These are phyloP conservation scores for Noctua janthina DNA, from an alignment of 2,888 invertebrate genomes.

Conservation along the genomic window DNA sequence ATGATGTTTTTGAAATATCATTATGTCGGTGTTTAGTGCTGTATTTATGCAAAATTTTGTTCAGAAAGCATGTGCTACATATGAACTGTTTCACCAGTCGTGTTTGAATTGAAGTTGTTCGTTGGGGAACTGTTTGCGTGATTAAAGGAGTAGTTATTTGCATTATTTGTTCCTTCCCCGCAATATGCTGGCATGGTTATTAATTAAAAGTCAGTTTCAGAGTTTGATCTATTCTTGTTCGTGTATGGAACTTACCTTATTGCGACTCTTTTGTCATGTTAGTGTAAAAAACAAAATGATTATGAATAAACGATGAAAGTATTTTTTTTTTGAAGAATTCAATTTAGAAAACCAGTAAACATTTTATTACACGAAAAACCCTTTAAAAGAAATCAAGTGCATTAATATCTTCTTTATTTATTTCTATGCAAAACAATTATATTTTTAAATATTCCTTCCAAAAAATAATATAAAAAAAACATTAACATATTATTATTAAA, in stretches of 20 bases:
- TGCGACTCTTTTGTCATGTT: no score
- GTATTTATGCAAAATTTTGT: conserved; percentile 42
- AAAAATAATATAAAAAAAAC: no score
- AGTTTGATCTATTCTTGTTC: conserved; percentile 8
- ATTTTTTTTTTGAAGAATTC: no score
- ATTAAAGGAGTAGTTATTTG: conserved; percentile 48
- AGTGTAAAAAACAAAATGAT: not conserved
- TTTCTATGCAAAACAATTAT: no score
- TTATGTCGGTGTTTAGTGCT: not conserved
- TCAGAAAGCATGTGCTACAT: conserved; percentile 44
- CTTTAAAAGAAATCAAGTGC: not conserved
- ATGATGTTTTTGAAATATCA: not conserved
- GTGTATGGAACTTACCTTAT: not conserved
- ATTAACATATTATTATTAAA: conserved; percentile 14
- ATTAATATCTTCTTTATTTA: not conserved
- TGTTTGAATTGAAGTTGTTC: conserved; percentile 56
- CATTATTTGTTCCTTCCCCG: conserved; percentile 31
- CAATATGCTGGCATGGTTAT: conserved; percentile 9
- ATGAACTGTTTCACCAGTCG: conserved; percentile 41
- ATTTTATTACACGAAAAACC: not conserved
- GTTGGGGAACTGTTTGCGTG: conserved; percentile 51
- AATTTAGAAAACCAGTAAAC: no score
- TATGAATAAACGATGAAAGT: not conserved
- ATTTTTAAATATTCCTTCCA: no score
- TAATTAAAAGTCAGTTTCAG: conserved; percentile 29